Evolutionary conservation across 2,797 vertebrate genomes (phyloP).

Genomic region (Vultur gryphus): DNA sequence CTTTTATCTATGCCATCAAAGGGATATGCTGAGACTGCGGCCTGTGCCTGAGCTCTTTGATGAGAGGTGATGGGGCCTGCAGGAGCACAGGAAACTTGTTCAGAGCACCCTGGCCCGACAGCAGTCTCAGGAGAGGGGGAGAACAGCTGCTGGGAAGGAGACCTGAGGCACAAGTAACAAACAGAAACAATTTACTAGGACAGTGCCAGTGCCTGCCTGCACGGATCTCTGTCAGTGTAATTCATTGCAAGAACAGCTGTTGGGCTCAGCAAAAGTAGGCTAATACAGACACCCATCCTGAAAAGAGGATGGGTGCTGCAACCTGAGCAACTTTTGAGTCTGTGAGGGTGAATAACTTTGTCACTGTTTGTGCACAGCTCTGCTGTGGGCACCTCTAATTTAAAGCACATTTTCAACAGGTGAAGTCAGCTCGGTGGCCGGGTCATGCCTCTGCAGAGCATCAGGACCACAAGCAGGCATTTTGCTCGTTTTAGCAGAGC

Average conservation of each 20-base stretch:
- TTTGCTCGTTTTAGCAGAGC: accelerated
- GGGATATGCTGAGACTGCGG: accelerated
- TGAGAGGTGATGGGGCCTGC: neutral
- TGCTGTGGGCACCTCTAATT: neutral
- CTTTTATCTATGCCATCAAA: accelerated
- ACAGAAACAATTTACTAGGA: neutral
- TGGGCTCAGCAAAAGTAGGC: neutral
- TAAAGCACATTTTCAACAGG: too few relatives aligned
- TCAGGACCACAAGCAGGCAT: accelerated
- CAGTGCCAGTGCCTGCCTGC: neutral
- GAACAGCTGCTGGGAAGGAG: neutral
- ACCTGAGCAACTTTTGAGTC: neutral
- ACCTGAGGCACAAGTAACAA: neutral
- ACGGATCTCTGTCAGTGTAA: accelerated
- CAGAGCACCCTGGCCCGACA: neutral
- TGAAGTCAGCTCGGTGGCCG: too few relatives aligned
- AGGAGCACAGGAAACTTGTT: neutral
- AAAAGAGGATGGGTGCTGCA: neutral
- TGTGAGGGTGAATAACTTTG: neutral
- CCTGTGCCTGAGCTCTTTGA: neutral
- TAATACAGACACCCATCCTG: neutral
- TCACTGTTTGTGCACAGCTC: accelerated
- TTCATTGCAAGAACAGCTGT: neutral
- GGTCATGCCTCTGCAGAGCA: neutral
- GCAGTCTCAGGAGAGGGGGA: too few relatives aligned